Percentiles rank a stretch among this genome's conserved stretches.
Evolutionary conservation across 2,888 invertebrate genomes (phyloP).

Genomic region (Lasius platythorax): DNA sequence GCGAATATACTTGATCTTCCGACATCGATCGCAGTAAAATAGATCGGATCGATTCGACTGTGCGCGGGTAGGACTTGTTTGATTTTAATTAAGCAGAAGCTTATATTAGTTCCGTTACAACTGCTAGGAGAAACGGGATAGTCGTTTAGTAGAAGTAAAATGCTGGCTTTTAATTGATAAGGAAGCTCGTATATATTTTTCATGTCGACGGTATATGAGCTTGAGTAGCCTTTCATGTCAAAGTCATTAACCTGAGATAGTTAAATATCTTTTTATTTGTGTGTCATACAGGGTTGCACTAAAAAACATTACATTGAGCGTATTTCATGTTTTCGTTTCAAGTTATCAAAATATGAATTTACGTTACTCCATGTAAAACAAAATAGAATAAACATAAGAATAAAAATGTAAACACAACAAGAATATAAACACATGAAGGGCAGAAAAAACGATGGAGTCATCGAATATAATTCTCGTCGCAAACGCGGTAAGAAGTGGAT

Average conservation of each 20-base stretch:
- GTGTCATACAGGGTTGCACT: not conserved
- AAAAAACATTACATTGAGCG: not conserved
- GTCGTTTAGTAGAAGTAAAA: conserved; percentile 6
- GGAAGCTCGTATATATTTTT: conserved; percentile 17
- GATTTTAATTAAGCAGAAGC: conserved; percentile 57
- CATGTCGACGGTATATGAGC: not conserved
- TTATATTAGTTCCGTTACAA: conserved; percentile 1
- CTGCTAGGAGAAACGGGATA: conserved; percentile 13
- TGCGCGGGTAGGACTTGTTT: conserved; percentile 1
- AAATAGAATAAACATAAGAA: not conserved
- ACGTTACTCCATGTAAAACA: not conserved
- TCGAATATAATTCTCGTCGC: not conserved
- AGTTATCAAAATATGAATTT: not conserved
- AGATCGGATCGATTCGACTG: conserved; percentile 53
- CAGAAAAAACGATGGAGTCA: conserved; percentile 15
- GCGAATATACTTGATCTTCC: conserved; percentile 34
- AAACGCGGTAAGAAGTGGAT: conserved; percentile 7
- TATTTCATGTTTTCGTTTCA: not conserved
- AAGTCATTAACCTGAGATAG: not conserved
- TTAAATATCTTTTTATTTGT: not conserved
- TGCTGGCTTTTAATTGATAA: conserved; percentile 9
- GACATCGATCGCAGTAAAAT: conserved; percentile 57
- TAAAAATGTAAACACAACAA: not conserved
- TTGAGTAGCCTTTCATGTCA: not conserved
- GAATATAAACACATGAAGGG: not conserved